These are phyloP conservation scores for Patella ulyssiponensis DNA, from an alignment of 2,888 invertebrate genomes.

Conservation along the genomic window DNA sequence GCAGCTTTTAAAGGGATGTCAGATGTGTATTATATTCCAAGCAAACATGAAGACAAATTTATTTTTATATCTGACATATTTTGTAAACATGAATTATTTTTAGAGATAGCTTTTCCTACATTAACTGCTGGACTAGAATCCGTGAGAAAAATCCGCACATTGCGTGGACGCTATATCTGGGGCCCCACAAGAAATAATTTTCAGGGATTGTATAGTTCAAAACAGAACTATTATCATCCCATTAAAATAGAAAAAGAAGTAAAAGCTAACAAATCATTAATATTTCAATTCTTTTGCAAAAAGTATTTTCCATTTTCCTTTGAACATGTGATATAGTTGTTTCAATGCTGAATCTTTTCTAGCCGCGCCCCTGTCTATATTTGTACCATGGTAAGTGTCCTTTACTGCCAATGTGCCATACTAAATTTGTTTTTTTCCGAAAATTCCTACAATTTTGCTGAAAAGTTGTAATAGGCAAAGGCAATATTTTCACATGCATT, in stretches of 20 bases:
- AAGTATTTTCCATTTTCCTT: constrained; percentile 7
- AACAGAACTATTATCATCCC: constrained; percentile 9
- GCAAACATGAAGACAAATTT: background rate
- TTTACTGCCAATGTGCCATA: no score
- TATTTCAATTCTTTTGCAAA: constrained; percentile 7
- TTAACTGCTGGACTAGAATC: background rate
- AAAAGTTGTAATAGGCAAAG: background rate
- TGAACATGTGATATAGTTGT: background rate
- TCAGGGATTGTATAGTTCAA: constrained; percentile 1
- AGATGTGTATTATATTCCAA: constrained; percentile 13
- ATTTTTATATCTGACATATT: background rate
- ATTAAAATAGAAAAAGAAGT: constrained; percentile 4
- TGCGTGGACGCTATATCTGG: background rate
- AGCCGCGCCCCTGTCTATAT: no score
- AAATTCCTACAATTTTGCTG: no score
- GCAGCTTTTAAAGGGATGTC: background rate
- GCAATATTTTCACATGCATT: background rate
- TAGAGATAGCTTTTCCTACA: constrained; percentile 8
- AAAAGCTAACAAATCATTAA: background rate
- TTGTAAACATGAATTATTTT: background rate
- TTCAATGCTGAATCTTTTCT: no score
- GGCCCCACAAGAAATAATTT: background rate
- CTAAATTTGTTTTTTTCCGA: no score
- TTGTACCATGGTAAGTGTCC: no score
- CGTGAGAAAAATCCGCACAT: background rate